Evolutionary conservation across 2,888 invertebrate genomes (phyloP).

Genomic region (Petrolisthes cinctipes): DNA sequence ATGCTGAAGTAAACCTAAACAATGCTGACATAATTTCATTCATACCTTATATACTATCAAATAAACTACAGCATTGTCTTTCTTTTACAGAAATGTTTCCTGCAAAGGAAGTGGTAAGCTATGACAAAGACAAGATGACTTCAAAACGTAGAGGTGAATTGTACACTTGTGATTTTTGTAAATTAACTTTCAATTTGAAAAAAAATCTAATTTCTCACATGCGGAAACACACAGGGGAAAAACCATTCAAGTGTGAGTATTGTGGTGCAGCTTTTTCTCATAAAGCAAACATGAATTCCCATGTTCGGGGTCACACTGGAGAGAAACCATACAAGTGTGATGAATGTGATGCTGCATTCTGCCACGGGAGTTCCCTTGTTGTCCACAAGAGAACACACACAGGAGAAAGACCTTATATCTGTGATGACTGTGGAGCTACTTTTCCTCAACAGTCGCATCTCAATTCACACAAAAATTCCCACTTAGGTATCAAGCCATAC

Average conservation of each 20-base stretch:
- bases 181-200: constrained; percentile 50
- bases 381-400: constrained; percentile 58
- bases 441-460: constrained; percentile 53
- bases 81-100: no score
- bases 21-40: no score
- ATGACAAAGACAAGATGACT: no score
- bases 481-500: constrained; percentile 54
- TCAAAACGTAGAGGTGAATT: no score
- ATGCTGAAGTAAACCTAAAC: no score
- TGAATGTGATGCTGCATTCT: constrained; percentile 49
- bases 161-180: constrained; percentile 49
- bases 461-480: constrained; percentile 51
- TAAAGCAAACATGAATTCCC: constrained; percentile 51
- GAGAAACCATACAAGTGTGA: constrained; percentile 46
- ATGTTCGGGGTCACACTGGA: constrained; percentile 48
- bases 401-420: constrained; percentile 58
- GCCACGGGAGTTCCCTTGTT: constrained; percentile 52
- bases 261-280: constrained; percentile 58
- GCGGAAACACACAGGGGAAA: constrained; percentile 58
- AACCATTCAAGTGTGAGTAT: constrained; percentile 58
- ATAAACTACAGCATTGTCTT: no score
- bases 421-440: constrained; percentile 53
- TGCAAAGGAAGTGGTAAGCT: no score
- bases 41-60: no score
- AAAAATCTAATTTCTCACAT: constrained; percentile 47